These are phyloP conservation scores for Hiodon tergisus DNA, from an alignment of 2,113 vertebrate genomes.

Conservation along the genomic window DNA sequence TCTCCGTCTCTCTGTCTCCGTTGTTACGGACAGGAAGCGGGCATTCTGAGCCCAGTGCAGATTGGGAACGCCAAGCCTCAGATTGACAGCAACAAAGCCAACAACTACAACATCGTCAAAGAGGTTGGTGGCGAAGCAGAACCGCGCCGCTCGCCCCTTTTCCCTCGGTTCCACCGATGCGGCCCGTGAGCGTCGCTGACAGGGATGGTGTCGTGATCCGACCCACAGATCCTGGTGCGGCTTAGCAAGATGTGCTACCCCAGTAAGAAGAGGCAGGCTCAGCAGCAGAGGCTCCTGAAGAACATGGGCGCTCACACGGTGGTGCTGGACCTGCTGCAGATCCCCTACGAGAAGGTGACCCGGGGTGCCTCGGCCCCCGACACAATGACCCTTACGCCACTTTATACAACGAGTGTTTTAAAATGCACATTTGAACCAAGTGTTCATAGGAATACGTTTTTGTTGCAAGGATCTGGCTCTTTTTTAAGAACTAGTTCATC, in stretches of 20 bases:
- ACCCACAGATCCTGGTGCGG: slow-evolving; percentile 78
- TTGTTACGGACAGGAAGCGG: slow-evolving; percentile 67
- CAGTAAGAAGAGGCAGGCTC: slow-evolving; percentile 80
- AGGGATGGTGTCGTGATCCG: neutral
- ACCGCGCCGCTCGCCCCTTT: too few species aligned
- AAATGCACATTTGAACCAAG: too few species aligned
- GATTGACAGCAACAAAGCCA: slow-evolving; percentile 90
- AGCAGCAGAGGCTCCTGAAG: slow-evolving; percentile 90
- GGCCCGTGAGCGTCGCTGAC: neutral
- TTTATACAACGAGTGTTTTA: too few species aligned
- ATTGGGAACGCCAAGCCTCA: slow-evolving; percentile 76
- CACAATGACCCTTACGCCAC: too few species aligned
- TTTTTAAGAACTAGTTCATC: too few species aligned
- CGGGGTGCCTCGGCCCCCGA: too few species aligned
- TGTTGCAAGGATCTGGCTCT: too few species aligned
- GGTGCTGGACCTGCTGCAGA: slow-evolving; percentile 90
- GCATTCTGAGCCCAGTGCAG: slow-evolving; percentile 79
- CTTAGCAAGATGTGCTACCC: slow-evolving; percentile 83
- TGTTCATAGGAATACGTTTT: too few species aligned
- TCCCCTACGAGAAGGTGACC: slow-evolving; percentile 85
- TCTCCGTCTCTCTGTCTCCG: too few species aligned
- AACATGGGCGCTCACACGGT: slow-evolving; percentile 95
- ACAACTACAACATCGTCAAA: slow-evolving; percentile 91
- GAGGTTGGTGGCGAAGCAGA: slow-evolving; percentile 60
- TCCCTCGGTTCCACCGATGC: too few species aligned